Evolutionary conservation across 2,888 invertebrate genomes (phyloP).

Genomic region (Eupelmus urozonus): DNA sequence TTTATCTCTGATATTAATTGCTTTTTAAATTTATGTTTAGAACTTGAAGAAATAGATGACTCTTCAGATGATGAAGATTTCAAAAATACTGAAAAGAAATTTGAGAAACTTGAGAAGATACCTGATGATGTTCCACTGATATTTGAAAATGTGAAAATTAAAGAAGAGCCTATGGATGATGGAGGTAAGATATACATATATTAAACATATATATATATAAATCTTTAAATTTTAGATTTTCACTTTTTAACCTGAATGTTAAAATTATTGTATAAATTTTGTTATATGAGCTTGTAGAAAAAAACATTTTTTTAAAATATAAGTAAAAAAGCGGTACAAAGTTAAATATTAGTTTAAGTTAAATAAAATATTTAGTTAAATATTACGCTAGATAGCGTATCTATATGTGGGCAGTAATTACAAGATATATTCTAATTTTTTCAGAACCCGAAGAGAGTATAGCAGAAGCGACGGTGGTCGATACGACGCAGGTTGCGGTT

Average conservation of each 20-base stretch:
- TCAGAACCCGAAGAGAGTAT: slow-evolving; percentile 79
- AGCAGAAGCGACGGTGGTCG: slow-evolving; percentile 77
- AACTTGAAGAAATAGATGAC: slow-evolving; percentile 55
- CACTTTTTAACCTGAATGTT: too few species aligned
- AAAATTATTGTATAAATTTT: too few species aligned
- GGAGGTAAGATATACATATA: slow-evolving; percentile 65
- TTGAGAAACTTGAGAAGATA: slow-evolving; percentile 36
- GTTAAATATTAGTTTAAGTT: too few species aligned
- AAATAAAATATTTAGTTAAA: too few species aligned
- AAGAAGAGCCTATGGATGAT: slow-evolving; percentile 72
- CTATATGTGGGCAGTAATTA: too few species aligned
- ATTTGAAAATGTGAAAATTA: slow-evolving; percentile 64
- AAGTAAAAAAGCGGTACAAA: too few species aligned
- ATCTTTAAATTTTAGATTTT: too few species aligned
- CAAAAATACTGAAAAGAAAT: slow-evolving; percentile 62
- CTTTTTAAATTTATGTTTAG: slow-evolving; percentile 35
- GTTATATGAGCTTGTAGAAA: too few species aligned
- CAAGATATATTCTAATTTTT: too few species aligned
- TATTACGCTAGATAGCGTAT: too few species aligned
- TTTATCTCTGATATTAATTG: neutral
- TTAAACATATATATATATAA: too few species aligned
- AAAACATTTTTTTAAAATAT: too few species aligned
- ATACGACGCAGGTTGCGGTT: slow-evolving; percentile 80
- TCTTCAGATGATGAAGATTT: slow-evolving; percentile 51
- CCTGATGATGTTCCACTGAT: slow-evolving; percentile 55